A percentile compares a stretch with the other conserved stretches of the same genome.
Evolutionary conservation across 1,140 invertebrate genomes (phyloP).

Genomic region (Conus betulinus): DNA sequence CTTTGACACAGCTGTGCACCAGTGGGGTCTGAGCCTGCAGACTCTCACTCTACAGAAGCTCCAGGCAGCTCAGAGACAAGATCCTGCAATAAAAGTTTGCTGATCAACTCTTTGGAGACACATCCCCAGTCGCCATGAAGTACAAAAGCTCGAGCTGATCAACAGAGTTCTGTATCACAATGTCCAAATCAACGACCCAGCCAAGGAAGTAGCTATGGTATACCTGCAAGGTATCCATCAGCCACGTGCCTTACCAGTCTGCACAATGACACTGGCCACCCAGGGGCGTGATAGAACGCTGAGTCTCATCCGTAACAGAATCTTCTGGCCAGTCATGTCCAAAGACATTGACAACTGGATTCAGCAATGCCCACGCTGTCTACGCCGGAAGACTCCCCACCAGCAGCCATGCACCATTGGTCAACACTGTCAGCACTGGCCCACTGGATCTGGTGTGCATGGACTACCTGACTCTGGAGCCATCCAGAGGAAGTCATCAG

Average conservation of each 20-base stretch:
- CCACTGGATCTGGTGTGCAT: conserved; percentile 40
- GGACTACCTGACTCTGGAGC: conserved; percentile 39
- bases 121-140: too few species aligned
- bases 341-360: conserved; percentile 33
- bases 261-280: conserved; percentile 43
- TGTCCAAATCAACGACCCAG: not conserved
- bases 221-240: not conserved
- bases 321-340: conserved; percentile 42
- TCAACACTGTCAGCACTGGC: not conserved
- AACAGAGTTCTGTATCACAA: not conserved
- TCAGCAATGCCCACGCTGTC: conserved; percentile 3
- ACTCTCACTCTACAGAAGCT: not conserved
- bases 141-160: not conserved
- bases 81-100: not conserved
- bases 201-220: conserved; percentile 1
- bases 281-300: conserved; percentile 37
- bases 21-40: not conserved
- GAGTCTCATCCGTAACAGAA: conserved; percentile 17
- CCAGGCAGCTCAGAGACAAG: not conserved
- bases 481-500: conserved; percentile 40
- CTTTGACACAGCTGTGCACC: not conserved
- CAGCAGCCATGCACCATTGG: not conserved
- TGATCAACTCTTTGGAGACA: not conserved
- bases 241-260: conserved; percentile 4
- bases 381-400: conserved; percentile 6